These are phyloP conservation scores for Ips nitidus DNA, from an alignment of 1,140 invertebrate genomes.

Conservation along the genomic window DNA sequence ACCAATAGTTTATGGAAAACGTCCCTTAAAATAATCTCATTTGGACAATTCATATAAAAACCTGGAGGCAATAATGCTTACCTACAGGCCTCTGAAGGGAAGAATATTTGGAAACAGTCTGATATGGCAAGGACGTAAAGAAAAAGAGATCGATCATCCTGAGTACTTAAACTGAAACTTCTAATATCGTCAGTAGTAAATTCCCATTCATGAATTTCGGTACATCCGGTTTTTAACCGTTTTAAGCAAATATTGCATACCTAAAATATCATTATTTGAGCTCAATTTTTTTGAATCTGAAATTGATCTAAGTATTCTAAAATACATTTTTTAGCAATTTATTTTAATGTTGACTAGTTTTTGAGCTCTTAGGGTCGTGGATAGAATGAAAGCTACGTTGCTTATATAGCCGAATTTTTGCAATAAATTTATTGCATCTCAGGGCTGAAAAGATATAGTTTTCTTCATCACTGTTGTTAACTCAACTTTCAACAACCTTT, in stretches of 20 bases:
- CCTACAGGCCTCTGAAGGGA: slow-evolving; percentile 85
- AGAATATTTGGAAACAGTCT: slow-evolving; percentile 98
- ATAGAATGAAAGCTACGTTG: too few relatives aligned
- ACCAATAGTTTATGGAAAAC: slow-evolving; percentile 79
- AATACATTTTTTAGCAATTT: too few relatives aligned
- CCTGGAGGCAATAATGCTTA: slow-evolving; percentile 8
- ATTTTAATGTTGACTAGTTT: too few relatives aligned
- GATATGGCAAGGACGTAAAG: slow-evolving; percentile 98
- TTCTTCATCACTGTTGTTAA: too few relatives aligned
- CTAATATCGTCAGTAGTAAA: slow-evolving; percentile 91
- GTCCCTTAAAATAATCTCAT: slow-evolving; percentile 63
- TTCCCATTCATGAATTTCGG: slow-evolving; percentile 90
- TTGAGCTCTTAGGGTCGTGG: too few relatives aligned
- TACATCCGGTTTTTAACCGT: slow-evolving; percentile 72
- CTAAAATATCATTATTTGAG: slow-evolving; percentile 32
- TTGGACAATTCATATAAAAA: not conserved
- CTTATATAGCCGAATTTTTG: too few relatives aligned
- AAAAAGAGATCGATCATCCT: slow-evolving; percentile 94
- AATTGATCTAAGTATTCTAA: too few relatives aligned
- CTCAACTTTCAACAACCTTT: too few relatives aligned
- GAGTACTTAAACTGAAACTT: slow-evolving; percentile 91
- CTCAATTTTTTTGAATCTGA: not conserved
- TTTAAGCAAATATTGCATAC: slow-evolving; percentile 84
- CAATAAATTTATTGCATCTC: too few relatives aligned
- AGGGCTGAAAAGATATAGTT: too few relatives aligned